Evolutionary conservation across 2,888 invertebrate species (phyloP).

Genomic region (Phaonia tiefii): DNA sequence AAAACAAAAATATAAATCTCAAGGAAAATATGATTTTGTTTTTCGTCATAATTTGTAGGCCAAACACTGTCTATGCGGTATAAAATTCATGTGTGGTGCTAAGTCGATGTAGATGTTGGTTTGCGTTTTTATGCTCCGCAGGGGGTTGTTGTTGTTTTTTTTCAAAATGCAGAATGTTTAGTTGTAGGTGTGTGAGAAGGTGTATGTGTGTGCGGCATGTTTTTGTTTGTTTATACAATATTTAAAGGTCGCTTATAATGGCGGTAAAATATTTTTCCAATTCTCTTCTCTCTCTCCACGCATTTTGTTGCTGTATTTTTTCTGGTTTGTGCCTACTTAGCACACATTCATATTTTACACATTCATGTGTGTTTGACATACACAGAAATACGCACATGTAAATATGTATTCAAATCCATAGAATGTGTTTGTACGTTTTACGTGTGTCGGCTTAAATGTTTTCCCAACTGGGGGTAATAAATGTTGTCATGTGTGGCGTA

Average conservation of each 20-base stretch:
- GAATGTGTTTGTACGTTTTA: no score
- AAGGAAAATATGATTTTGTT: no score
- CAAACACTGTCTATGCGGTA: no score
- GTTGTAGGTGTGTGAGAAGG: neutral
- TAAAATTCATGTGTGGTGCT: no score
- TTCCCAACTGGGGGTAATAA: slow-evolving; percentile 12
- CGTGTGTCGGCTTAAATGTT: no score
- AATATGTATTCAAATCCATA: no score
- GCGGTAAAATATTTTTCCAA: slow-evolving; percentile 32
- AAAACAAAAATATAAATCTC: no score
- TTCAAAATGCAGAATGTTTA: neutral
- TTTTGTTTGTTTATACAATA: slow-evolving; percentile 34
- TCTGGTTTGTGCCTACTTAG: slow-evolving; percentile 4
- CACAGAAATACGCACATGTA: no score
- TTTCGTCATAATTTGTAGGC: no score
- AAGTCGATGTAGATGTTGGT: no score
- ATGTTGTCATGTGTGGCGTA: slow-evolving; percentile 1
- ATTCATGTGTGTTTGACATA: no score
- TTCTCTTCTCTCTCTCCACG: neutral
- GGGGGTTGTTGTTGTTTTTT: no score
- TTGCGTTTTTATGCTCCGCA: neutral
- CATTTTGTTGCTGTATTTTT: neutral
- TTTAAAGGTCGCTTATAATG: slow-evolving; percentile 57
- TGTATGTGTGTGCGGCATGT: neutral
- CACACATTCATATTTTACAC: slow-evolving; percentile 10